Evolutionary conservation across 2,888 invertebrate genomes (phyloP).

Genomic region (Drosophila borborema): DNA sequence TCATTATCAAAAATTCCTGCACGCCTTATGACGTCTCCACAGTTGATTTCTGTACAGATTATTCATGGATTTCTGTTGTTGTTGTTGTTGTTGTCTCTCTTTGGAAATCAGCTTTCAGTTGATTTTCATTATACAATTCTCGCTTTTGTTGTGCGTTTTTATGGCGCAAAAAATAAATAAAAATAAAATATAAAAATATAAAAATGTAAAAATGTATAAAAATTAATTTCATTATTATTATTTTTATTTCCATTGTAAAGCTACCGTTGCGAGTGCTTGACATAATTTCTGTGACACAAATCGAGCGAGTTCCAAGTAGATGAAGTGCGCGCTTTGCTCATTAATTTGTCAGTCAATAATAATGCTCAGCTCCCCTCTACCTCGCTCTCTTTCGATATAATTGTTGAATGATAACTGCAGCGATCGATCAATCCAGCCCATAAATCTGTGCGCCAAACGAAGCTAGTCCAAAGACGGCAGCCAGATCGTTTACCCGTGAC

Average conservation of each 20-base stretch:
- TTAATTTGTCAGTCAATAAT: conserved; percentile 79
- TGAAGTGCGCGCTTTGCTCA: conserved; percentile 50
- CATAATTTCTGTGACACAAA: conserved; percentile 70
- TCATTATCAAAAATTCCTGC: conserved; percentile 74
- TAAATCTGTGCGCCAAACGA: conserved; percentile 67
- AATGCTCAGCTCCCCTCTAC: conserved; percentile 26
- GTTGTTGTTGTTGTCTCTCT: conserved; percentile 59
- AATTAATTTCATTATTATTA: conserved; percentile 61
- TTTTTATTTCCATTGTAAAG: conserved; percentile 53
- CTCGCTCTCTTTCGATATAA: conserved; percentile 54
- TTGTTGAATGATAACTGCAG: conserved; percentile 79
- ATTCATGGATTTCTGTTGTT: conserved; percentile 60
- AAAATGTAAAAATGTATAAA: conserved; percentile 40
- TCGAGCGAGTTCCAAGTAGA: conserved; percentile 32
- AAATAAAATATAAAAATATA: background rate
- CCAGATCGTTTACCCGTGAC: conserved; percentile 25
- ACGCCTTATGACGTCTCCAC: conserved; percentile 73
- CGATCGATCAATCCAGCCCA: conserved; percentile 70
- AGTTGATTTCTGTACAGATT: conserved; percentile 70
- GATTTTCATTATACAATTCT: conserved; percentile 67
- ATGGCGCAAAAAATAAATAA: conserved; percentile 32
- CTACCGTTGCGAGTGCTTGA: conserved; percentile 76
- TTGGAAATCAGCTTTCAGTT: conserved; percentile 79
- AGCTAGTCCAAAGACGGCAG: conserved; percentile 33
- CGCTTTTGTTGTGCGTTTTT: conserved; percentile 45